phyloP scores from a whole-genome alignment of 2,797 vertebrate genomes.

The Phoebastria nigripes region DNA sequence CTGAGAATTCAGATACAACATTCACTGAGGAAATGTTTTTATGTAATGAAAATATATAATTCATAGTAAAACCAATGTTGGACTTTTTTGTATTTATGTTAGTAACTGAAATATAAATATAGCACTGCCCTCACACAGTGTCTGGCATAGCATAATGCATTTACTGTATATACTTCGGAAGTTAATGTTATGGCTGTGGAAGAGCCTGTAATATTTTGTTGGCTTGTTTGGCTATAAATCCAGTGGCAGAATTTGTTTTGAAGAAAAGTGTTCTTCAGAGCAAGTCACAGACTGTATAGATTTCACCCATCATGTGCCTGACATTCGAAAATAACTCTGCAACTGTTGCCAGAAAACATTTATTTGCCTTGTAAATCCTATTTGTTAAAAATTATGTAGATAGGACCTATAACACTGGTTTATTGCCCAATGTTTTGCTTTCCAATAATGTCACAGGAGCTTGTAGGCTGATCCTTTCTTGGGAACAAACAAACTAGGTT shows the following conservation, averaged over 20 bases:
- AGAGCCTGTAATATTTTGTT: neutral
- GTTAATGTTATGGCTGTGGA: neutral
- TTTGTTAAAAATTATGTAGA: neutral
- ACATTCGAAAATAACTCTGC: neutral
- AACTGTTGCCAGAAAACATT: neutral
- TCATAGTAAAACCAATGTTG: neutral
- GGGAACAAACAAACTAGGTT: neutral
- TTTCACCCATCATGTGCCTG: neutral
- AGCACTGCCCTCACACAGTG: neutral
- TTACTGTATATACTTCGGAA: neutral
- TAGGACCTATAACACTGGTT: neutral
- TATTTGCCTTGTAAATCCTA: neutral
- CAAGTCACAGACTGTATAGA: neutral
- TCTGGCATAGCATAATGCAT: neutral
- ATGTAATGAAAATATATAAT: neutral
- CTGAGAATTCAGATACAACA: neutral
- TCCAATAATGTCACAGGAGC: neutral
- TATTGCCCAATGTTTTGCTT: neutral
- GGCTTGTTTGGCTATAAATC: neutral
- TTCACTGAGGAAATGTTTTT: neutral
- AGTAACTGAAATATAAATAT: neutral
- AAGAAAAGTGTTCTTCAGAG: neutral
- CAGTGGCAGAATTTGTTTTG: neutral
- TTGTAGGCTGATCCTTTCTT: neutral
- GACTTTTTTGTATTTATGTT: neutral